These are phyloP conservation scores for Myopa testacea DNA, from an alignment of 2,888 invertebrate genomes.

Conservation along the genomic window DNA sequence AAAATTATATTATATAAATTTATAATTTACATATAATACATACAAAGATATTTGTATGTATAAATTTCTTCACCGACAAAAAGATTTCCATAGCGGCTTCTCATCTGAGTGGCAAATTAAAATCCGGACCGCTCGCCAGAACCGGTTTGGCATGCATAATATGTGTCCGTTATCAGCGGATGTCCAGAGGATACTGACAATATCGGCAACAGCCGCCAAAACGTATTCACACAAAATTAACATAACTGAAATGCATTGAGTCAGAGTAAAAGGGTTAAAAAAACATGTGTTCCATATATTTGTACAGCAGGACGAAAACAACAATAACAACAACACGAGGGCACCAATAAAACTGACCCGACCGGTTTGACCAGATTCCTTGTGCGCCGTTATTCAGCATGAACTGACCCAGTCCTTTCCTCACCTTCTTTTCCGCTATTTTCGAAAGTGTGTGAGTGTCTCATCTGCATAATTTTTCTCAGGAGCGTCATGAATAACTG, in stretches of 20 bases:
- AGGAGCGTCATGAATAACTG: not conserved
- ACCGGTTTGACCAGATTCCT: slow-evolving; percentile 33
- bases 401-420: slow-evolving; percentile 16
- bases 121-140: not conserved
- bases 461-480: not conserved
- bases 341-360: slow-evolving; percentile 17
- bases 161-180: slow-evolving; percentile 7
- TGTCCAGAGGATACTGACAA: slow-evolving; percentile 9
- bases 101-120: not conserved
- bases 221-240: slow-evolving; percentile 5
- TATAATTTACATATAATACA: too few species aligned
- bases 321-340: not conserved
- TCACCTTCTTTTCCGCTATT: not conserved
- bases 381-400: not conserved
- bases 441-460: not conserved
- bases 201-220: not conserved
- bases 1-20: too few species aligned
- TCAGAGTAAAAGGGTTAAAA: slow-evolving; percentile 13
- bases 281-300: slow-evolving; percentile 19
- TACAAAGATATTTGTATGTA: too few species aligned
- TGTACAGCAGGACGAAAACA: not conserved
- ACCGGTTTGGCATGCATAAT: slow-evolving; percentile 2
- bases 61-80: not conserved
- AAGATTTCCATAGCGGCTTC: not conserved
- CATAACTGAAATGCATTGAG: not conserved